Evolutionary conservation across 2,888 invertebrate species (phyloP).

Genomic region (Biston betularia): DNA sequence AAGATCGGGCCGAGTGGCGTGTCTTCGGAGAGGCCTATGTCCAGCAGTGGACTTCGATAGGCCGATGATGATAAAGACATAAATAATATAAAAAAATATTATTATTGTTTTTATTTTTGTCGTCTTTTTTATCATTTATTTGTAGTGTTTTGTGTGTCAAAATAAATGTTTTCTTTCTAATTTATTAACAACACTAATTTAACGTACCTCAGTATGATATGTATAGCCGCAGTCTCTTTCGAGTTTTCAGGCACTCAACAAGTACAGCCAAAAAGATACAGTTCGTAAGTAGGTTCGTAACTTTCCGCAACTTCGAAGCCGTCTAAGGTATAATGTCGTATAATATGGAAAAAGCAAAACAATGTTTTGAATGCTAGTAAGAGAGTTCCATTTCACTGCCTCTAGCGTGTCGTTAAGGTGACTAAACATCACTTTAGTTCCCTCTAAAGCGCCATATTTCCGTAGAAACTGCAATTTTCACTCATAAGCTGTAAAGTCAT

Average conservation of each 20-base stretch:
- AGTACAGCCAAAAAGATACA: background rate
- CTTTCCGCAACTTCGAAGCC: slow-evolving; percentile 34
- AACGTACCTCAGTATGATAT: too few relatives aligned
- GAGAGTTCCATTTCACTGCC: slow-evolving; percentile 54
- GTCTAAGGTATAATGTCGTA: slow-evolving; percentile 26
- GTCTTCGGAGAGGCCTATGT: too few relatives aligned
- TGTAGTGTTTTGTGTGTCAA: too few relatives aligned
- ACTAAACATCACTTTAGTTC: slow-evolving; percentile 64
- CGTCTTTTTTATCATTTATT: too few relatives aligned
- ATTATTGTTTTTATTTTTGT: too few relatives aligned
- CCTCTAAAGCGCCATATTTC: slow-evolving; percentile 61
- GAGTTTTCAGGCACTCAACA: background rate
- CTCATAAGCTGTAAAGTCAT: slow-evolving; percentile 52
- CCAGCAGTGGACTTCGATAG: too few relatives aligned
- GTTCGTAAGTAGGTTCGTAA: background rate
- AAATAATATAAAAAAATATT: too few relatives aligned
- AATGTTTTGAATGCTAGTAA: slow-evolving; percentile 55
- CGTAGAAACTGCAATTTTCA: slow-evolving; percentile 60
- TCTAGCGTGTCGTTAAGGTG: slow-evolving; percentile 63
- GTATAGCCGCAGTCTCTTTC: too few relatives aligned
- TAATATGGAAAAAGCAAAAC: slow-evolving; percentile 54
- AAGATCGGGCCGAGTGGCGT: too few relatives aligned
- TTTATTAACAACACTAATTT: too few relatives aligned
- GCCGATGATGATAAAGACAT: too few relatives aligned
- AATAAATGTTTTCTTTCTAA: too few relatives aligned